Base-by-base conservation (phyloP, 1,140 invertebrate genomes). In the Coenobita brevimanus region DNA sequence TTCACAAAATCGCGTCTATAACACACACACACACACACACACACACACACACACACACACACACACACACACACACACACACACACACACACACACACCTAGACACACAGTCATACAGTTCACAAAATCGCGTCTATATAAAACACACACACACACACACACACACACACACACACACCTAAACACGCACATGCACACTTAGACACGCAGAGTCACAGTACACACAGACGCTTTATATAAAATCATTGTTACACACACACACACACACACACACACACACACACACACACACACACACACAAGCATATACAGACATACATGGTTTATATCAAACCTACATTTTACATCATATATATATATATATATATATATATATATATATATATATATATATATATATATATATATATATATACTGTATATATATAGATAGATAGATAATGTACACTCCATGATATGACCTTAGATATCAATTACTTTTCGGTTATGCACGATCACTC, bases 211-310 rank as follows among this genome's bases (percentile, higher is more conserved):
- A 57, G 13, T 0, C 62, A 1, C 8, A 67, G 27, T 8, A 67
- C 10, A 24, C 21, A 24, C 21, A 8, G 8, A 21, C 62, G 6
- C 21, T 21, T 10, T 57, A 8, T n/a, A 36, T 30, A 33, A 1
- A 8, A 21, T 30, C 67, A 69, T 2, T 30, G 3, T 27, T 0
- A 15, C 67, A 30, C 67, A 13, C 67, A 69, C 67, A 33, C 30
- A 69, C 67, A 69, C 30, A 33, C 67, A 69, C 67, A 69, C 67
- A 69, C 67, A 69, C 67, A 69, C 67, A 69, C 67, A 33, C 30
- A 30, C 67, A 30, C 67, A 69, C 67, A 30, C n/a, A 24, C 3
- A 69, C 67, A 69, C 27, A 54, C 50, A 46, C 33, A 54, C 50
- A 54, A 3, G 24, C 41, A 50, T 27, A 78, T 46, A 78, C 30